Evolutionary conservation across 2,888 invertebrate genomes (phyloP), one percentile per base, ranked within the genome.

Genomic region (Trilocha varians): DNA sequence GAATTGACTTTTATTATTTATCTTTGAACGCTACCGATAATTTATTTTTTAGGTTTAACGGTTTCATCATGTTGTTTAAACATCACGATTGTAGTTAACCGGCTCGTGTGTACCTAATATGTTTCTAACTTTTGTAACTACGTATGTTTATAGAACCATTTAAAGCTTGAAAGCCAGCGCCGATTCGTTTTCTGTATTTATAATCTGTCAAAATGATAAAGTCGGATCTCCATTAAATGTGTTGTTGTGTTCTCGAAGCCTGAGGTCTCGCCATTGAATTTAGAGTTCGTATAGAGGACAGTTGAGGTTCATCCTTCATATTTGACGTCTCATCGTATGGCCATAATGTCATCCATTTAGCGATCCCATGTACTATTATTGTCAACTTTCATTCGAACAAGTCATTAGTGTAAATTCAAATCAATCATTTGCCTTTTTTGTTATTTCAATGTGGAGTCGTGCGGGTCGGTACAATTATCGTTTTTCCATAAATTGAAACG

Each of bases 21-120:
- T 78, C 72, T 78, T 80, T 67, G 75, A 75, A 62, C 53, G 60
- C 51, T 58, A 55, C 65, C 70, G 80, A 70, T 79, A 82, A 80
- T 72, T 72, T 69, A 70, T 77, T 76, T 80, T 80, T 78, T 76
- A 71, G 70, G 71, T 70, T 77, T 78, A 80, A 78, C 79, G 72
- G 76, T 79, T 78, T 78, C 77, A 78, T 78, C 77, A 76, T 78
- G 66, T 62, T 64, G 68, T 69, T 66, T 75, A 75, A 78, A 78
- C 71, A 74, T 72, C 70, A 71, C 70, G 70, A 68, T 57, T 61
- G 51, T 57, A 59, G 57, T 62, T 56, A 60, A 25, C 53, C 56
- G 48, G 52, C 55, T 59, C 49, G 47, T 58, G 44, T 46, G 53
- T 56, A 44, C 40, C 40, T 62, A 59, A 57, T 59, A 54, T 57